Evolutionary conservation across 2,888 invertebrate genomes (phyloP).

Genomic region (Caenorhabditis wallacei): DNA sequence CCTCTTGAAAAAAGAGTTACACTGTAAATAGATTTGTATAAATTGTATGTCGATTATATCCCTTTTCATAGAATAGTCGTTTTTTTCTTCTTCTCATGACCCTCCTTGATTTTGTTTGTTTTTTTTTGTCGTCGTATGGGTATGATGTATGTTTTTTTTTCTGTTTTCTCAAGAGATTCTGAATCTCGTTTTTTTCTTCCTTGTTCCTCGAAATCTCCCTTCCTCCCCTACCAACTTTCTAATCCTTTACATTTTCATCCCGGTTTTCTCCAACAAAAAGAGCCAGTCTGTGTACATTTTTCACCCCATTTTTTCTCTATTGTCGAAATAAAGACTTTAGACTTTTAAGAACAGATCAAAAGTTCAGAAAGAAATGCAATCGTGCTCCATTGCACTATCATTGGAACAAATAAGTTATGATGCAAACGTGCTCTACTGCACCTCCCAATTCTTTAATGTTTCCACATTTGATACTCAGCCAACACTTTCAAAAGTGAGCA

Average conservation of each 20-base stretch:
- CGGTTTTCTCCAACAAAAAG: conserved; percentile 8
- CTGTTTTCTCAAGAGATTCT: conserved; percentile 34
- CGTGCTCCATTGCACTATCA: no score
- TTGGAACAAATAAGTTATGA: no score
- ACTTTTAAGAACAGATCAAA: no score
- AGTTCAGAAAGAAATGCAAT: not conserved
- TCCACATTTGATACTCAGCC: no score
- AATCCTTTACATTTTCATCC: conserved; percentile 38
- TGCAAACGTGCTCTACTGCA: no score
- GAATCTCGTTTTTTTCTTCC: conserved; percentile 33
- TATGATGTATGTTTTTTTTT: conserved; percentile 37
- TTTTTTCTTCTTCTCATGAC: conserved; percentile 32
- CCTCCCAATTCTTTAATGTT: no score
- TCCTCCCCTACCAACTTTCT: conserved; percentile 16
- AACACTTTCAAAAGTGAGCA: no score
- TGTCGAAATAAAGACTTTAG: conserved; percentile 22
- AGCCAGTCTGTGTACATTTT: conserved; percentile 18
- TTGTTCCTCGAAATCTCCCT: conserved; percentile 48
- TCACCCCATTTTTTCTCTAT: conserved; percentile 8
- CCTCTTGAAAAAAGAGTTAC: conserved; percentile 1
- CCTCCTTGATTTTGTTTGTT: conserved; percentile 19
- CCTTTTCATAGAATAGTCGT: conserved; percentile 34
- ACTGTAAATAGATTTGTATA: conserved; percentile 47
- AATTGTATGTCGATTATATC: conserved; percentile 31
- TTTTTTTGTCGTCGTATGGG: conserved; percentile 50